Conservation (phyloP, 2,888 invertebrate genomes). For the Andrena chrysosceles region DNA sequence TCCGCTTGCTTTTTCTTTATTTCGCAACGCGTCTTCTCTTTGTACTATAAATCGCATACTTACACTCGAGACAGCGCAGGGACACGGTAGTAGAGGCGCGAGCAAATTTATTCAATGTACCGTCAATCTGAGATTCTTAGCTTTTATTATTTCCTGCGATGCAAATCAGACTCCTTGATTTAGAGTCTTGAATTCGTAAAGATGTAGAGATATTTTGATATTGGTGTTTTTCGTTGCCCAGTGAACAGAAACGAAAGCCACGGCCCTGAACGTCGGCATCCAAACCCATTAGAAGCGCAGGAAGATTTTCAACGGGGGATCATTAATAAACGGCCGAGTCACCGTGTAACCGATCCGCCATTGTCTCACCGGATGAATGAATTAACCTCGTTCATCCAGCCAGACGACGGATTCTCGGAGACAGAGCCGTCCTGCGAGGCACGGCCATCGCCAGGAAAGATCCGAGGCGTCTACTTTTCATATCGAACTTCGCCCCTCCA, state of each 20-base stretch:
- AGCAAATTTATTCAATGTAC: no score
- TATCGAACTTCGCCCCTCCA: slow-evolving; percentile 73
- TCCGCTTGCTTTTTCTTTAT: background rate
- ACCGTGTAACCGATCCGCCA: slow-evolving; percentile 79
- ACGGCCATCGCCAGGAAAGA: slow-evolving; percentile 69
- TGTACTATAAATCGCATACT: background rate
- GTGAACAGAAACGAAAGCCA: background rate
- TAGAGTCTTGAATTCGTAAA: no score
- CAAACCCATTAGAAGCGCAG: slow-evolving; percentile 66
- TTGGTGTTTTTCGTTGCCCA: no score
- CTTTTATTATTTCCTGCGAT: no score
- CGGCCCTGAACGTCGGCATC: slow-evolving; percentile 54
- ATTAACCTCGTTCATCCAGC: slow-evolving; percentile 74
- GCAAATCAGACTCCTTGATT: no score
- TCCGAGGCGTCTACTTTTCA: slow-evolving; percentile 65
- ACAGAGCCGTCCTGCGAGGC: slow-evolving; percentile 49
- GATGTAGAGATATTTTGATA: no score
- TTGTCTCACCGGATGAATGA: slow-evolving; percentile 80
- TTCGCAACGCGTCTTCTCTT: background rate
- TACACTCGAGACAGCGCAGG: background rate
- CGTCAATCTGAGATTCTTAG: no score
- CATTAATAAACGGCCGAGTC: slow-evolving; percentile 82
- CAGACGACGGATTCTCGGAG: slow-evolving; percentile 52
- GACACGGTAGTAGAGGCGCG: background rate
- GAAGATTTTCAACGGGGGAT: slow-evolving; percentile 69